These are phyloP conservation scores for Dicycla oo DNA, from an alignment of 2,888 invertebrate species.

Conservation along the genomic window DNA sequence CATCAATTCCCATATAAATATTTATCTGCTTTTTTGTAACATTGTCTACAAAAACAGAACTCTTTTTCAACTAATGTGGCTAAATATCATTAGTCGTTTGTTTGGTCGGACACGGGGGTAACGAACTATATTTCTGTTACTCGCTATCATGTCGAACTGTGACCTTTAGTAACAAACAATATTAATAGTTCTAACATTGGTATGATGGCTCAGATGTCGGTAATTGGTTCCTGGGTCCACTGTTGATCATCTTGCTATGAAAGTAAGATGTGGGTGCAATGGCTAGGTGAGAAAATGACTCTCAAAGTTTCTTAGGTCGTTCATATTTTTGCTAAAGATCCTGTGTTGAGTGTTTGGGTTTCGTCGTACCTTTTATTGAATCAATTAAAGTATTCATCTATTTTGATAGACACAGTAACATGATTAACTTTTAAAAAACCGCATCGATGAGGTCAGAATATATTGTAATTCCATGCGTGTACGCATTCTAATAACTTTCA, in stretches of 20 bases:
- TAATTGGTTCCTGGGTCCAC: neutral
- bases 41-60: constrained; percentile 16
- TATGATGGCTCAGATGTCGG: constrained; percentile 9
- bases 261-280: neutral
- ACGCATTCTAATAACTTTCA: constrained; percentile 56
- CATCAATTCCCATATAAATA: constrained; percentile 39
- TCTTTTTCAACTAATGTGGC: constrained; percentile 26
- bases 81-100: constrained; percentile 49
- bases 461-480: constrained; percentile 43
- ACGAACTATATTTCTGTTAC: constrained; percentile 45
- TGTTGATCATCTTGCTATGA: neutral
- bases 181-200: constrained; percentile 10
- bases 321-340: neutral
- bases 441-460: constrained; percentile 36
- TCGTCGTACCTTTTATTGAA: neutral
- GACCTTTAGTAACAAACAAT: constrained; percentile 42
- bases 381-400: neutral
- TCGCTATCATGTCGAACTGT: constrained; percentile 49
- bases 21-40: constrained; percentile 29
- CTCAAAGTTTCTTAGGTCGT: no score
- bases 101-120: constrained; percentile 39
- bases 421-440: constrained; percentile 2
- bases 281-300: no score
- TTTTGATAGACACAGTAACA: neutral
- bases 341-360: neutral